Base-by-base conservation (phyloP, 1,140 invertebrate species). In the Lepidurus arcticus region DNA sequence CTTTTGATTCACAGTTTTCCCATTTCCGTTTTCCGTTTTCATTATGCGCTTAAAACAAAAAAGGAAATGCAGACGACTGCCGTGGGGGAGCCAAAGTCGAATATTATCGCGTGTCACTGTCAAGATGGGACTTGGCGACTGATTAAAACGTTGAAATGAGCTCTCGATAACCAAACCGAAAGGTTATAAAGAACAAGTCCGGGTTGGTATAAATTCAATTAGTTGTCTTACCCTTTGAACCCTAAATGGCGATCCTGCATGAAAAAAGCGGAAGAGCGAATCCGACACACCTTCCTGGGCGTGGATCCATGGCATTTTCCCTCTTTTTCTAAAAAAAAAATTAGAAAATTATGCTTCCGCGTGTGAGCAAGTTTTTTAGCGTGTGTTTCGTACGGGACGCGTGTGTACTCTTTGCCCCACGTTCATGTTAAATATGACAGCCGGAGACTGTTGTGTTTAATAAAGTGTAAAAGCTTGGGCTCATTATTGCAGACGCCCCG, bases 71-170 rank as follows among this genome's bases (percentile, higher is more conserved):
- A 65, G 21, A 65, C 53, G 21, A 65, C 53, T 13, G 53, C n/a
- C 1, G 53, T 10, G 53, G 10, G 53, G 53, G 53, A 65, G 53
- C 21, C 53, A 65, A 65, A 65, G 53, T 65, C 53, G 13, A 7
- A 10, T 65, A 65, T 65, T 65, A 65, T 65, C 53, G n/a, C 53
- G 53, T 65, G 53, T 65, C 53, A 65, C 16, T 65, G 53, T 65
- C 53, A 65, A 65, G 53, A 65, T 65, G 13, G 53, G 53, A 65
- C 16, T 21, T 16, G 53, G 7, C 53, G 53, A 65, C 53, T 65
- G 53, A 65, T 65, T 65, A 65, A 65, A 65, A 65, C 53, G 9
- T 16, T 65, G 21, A 11, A 65, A 65, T n/a, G 16, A 65, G 21
- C 16, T 16, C 53, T 65, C 13, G 53, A 65, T 65, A 65, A 65